Base-by-base conservation (phyloP, 1,140 invertebrate species). In the Sogatella furcifera region DNA sequence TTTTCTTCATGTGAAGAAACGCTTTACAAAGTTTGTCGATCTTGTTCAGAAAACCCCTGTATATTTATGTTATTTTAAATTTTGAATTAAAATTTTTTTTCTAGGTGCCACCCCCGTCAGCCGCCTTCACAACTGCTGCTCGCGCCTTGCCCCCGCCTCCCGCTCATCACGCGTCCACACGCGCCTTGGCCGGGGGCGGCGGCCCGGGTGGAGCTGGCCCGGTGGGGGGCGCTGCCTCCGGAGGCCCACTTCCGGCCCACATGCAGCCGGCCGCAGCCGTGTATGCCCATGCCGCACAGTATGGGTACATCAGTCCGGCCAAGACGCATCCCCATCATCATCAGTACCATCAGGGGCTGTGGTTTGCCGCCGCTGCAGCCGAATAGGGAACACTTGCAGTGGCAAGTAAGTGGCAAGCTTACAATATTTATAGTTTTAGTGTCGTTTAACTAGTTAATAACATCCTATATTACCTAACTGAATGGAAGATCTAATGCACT, bases 201-300 rank as follows among this genome's bases (percentile, higher is more conserved):
- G 89, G 92, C 74, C 89, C 92, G 74, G 85, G 85, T 68, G 88
- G 85, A 68, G 86, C 86, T 63, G 77, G 88, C 66, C 86, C 89
- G 64, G 82, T 91, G 56, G 72, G 88, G 65, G 81, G 85, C n/a
- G 80, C 81, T 56, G 80, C 82, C 70, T 77, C 85, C 56, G 79
- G 82, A 58, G 88, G 92, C 71, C 89, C 89, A 57, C 74, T 91
- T 66, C 90, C 90, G 60, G 89, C 90, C 9, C 90, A 92, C 73
- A 83, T 92, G 75, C 89, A 90, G 73, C 74, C 76, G n/a, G 72
- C 76, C 41, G 77, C 79, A 55, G 78, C 79, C 17, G 84, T 87
- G 68, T 83, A 80, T 61, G 77, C 81, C 22, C 83, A 84, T 66
- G n/a, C n/a, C n/a, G n/a, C n/a, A n/a, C 77, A 81, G 58, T 83